phyloP scores from a whole-genome alignment of 2,113 vertebrate species.

The Ciconia stormi region DNA sequence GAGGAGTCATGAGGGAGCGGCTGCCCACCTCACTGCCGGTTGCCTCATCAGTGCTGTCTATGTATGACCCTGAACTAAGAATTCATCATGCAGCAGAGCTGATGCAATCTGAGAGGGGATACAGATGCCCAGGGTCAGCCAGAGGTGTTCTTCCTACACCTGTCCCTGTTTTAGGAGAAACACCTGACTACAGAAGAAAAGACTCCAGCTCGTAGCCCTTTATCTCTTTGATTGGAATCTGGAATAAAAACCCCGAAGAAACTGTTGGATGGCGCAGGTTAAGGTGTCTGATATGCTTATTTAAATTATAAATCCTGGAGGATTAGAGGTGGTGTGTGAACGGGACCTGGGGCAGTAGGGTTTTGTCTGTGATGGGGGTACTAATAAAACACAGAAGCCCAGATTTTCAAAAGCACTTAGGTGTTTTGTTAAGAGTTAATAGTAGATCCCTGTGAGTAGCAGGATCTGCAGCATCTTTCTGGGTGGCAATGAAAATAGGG shows the following conservation, averaged over 20 bases:
- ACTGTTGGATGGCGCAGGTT: not conserved
- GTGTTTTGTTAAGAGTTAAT: not conserved
- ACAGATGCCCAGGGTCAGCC: not conserved
- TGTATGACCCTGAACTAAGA: not conserved
- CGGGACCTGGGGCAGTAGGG: not conserved
- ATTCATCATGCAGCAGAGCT: not conserved
- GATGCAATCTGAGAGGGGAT: not conserved
- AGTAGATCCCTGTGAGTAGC: not conserved
- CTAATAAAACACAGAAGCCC: conserved; percentile 6
- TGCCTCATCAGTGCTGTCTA: not conserved
- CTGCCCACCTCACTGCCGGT: not conserved
- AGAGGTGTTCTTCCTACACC: not conserved
- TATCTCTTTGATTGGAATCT: not conserved
- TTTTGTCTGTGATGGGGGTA: not conserved
- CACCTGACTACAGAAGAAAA: not conserved
- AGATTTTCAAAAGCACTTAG: not conserved
- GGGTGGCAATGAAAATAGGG: not conserved
- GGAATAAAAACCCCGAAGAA: not conserved
- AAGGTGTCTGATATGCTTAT: not conserved
- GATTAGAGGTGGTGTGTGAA: not conserved
- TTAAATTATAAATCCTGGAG: conserved; percentile 16
- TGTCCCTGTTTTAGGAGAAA: not conserved
- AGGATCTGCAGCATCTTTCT: not conserved
- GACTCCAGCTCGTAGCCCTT: not conserved
- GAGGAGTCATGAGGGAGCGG: not conserved